These are phyloP conservation scores for Amblyjoppa proteus DNA, from an alignment of 2,888 invertebrate species.

Conservation along the genomic window DNA sequence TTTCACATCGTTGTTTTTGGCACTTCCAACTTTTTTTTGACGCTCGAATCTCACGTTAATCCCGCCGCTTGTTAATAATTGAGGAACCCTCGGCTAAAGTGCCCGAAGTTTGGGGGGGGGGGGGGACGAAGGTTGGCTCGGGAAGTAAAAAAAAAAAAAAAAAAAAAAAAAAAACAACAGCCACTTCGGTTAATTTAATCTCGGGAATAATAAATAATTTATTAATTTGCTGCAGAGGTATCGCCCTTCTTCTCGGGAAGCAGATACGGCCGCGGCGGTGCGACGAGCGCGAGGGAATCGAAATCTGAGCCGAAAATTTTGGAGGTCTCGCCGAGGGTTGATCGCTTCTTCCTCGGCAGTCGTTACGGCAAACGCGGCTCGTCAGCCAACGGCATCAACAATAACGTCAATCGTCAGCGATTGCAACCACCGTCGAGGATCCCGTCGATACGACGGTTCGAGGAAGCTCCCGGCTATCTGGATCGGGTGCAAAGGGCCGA, in stretches of 20 bases:
- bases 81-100: background rate
- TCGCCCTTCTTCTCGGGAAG: conserved; percentile 74
- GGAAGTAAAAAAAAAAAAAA: conserved; percentile 12
- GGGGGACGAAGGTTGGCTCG: background rate
- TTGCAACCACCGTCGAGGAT: conserved; percentile 20
- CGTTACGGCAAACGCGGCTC: conserved; percentile 82
- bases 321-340: conserved; percentile 76
- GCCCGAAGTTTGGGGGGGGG: background rate
- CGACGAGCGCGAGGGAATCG: conserved; percentile 36
- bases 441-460: conserved; percentile 66
- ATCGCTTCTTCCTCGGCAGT: conserved; percentile 81
- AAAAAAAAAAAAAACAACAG: background rate
- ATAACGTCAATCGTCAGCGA: conserved; percentile 8
- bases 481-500: conserved; percentile 64
- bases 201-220: conserved; percentile 7
- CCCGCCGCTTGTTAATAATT: background rate
- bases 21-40: background rate
- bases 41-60: background rate
- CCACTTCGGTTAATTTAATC: background rate
- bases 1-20: no score
- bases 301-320: conserved; percentile 67
- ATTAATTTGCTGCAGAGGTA: conserved; percentile 47
- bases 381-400: conserved; percentile 5
- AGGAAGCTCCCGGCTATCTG: conserved; percentile 72
- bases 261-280: conserved; percentile 77